Base-by-base conservation (phyloP, 1,140 invertebrate species). In the Drosophila repletoides region DNA sequence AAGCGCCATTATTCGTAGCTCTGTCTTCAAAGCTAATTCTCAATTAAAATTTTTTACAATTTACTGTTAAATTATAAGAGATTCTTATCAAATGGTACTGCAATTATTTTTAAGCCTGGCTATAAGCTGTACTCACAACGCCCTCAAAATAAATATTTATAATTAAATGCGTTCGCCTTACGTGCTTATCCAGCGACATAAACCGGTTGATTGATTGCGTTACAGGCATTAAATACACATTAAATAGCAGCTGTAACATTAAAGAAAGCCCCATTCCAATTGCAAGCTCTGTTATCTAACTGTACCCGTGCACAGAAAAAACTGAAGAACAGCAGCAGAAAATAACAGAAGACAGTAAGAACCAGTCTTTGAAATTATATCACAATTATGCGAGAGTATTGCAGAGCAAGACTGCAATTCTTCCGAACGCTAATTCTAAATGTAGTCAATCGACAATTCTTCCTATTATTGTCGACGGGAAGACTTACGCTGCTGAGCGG, bases 271-370 rank as follows among this genome's bases (percentile, higher is more conserved):
- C 14, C 58, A 61, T 61, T 63, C 40, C 40, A 33, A 43, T 55
- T 63, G n/a, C 41, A 29, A 34, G 14, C 41, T 40, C 49, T 64
- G 59, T 69, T 69, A 69, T 69, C 58, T 69, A 69, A 69, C 65
- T 69, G 65, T 69, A 63, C 49, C 28, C 31, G 33, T 21, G 38
- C 56, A 46, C 17, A 14, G 34, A 33, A 31, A 49, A 67, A 60
- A 46, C 17, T 10, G 34, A 33, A 31, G 41, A 67, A 60, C 14
- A 36, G 46, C 46, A 60, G 56, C 5, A 26, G 46, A 36, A n/a
- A 41, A 22, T 10, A 31, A 10, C 33, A 29, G 26, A 5, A 65
- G 19, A 21, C 15, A 34, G 21, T n/a, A 41, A 61, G 63, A 66
- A 66, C 63, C 55, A 21, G 63, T 66, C 63, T 66, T 40, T 14